Conservation (phyloP, 2,113 vertebrate species). For the Hydropotes inermis region DNA sequence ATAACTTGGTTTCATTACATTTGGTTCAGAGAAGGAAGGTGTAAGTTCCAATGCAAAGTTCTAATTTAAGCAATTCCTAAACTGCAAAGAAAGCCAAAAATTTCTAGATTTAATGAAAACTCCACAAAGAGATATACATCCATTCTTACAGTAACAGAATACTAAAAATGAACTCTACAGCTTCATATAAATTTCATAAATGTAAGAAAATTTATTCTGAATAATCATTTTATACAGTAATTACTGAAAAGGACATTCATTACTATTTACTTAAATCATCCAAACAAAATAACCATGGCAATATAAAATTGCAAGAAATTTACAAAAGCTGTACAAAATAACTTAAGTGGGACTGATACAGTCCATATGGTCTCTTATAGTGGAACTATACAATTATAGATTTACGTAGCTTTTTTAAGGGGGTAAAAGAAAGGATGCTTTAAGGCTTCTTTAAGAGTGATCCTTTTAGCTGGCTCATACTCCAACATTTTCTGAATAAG, state of each 20-base stretch:
- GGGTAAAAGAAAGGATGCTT: constrained; percentile 86
- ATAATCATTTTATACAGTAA: constrained; percentile 33
- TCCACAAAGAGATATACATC: background rate
- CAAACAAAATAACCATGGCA: constrained; percentile 56
- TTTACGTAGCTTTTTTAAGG: constrained; percentile 28
- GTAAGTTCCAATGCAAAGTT: background rate
- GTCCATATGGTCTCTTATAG: constrained; percentile 72
- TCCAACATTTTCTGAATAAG: constrained; percentile 90
- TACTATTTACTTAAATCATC: constrained; percentile 45
- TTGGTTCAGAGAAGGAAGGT: background rate
- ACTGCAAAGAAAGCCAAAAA: background rate
- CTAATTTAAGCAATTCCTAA: background rate
- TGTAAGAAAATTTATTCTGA: constrained; percentile 59
- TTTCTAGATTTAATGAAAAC: background rate
- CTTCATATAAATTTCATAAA: background rate
- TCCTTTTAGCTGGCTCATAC: constrained; percentile 86
- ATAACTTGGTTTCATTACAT: background rate
- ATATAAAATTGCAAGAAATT: constrained; percentile 64
- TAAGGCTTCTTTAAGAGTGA: constrained; percentile 86
- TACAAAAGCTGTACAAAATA: constrained; percentile 74
- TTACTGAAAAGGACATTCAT: constrained; percentile 24
- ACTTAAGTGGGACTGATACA: constrained; percentile 84
- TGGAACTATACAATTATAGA: constrained; percentile 30
- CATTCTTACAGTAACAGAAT: background rate
- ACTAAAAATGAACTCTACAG: background rate